Evolutionary conservation across 2,797 vertebrate genomes (phyloP), one percentile per base, ranked within the genome.

Genomic region (Crypturellus tataupa): DNA sequence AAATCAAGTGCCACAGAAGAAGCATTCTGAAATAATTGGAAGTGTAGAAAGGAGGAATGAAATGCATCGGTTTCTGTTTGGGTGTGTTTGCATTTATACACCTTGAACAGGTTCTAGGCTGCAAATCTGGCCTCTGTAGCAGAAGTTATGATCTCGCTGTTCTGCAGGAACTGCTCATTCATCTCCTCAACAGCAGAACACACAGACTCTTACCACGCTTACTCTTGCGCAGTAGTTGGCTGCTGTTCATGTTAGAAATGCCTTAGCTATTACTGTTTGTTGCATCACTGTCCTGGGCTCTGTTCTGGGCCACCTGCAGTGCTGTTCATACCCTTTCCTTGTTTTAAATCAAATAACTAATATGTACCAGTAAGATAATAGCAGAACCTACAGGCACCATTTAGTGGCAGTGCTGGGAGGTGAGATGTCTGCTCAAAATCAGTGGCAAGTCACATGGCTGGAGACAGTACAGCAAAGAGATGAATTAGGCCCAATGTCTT

Each of bases 61-160:
- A 69, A 44, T 53, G 33, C n/a, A n/a, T 3, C 35, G 37, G 33
- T 62, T 25, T 25, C 15, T 60, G n/a, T 64, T 70, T 79, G 5
- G 51, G 35, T 37, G 18, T 42, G 5, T 42, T 9, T 51, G 4
- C 47, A 3, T 56, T 12, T 44, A 7, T 83, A 16, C 8, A 33
- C 29, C 56, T n/a, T 31, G 72, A 31, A 49, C 1, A 4, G 67
- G 46, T 44, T 56, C 19, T 51, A 49, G 47, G 4, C 51, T 58
- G 21, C 37, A 42, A 53, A 85, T 37, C 12, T n/a, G 25, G 31
- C 24, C 31, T 70, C 29, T 64, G 33, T 13, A 53, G 20, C 20
- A 47, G 56, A 35, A 59, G 14, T 33, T 21, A n/a, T 5, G 21
- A 80, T 33, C 33, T 58, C 11, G 0, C 0, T 42, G n/a, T 42